A percentile compares a stretch with the other conserved stretches of the same genome.
phyloP scores from a whole-genome alignment of 2,888 invertebrate genomes.

The Andrena fulva region DNA sequence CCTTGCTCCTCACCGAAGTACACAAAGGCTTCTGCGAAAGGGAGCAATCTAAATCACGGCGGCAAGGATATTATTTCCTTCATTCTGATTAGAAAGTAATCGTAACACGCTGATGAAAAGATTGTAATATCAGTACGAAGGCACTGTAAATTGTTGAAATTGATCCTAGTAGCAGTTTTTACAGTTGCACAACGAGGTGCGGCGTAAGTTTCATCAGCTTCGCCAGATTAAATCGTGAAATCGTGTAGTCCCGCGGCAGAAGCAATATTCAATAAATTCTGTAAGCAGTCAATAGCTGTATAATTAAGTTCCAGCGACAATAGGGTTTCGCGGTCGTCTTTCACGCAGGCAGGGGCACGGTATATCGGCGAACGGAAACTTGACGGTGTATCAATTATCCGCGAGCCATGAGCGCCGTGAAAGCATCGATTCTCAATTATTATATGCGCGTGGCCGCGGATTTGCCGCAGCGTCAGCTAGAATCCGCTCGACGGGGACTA shows the following conservation, averaged over 20 bases:
- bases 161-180: not conserved
- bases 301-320: constrained; percentile 56
- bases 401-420: constrained; percentile 42
- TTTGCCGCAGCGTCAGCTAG: constrained; percentile 55
- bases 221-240: not conserved
- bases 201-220: not conserved
- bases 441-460: constrained; percentile 57
- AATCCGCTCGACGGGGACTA: constrained; percentile 36
- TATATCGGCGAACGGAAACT: constrained; percentile 54
- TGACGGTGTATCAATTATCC: constrained; percentile 68
- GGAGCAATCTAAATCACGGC: not conserved
- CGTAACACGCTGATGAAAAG: too few relatives aligned
- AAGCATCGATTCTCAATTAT: constrained; percentile 67
- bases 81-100: too few relatives aligned
- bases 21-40: not conserved
- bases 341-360: constrained; percentile 19
- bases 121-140: too few relatives aligned
- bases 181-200: not conserved
- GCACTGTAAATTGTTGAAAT: not conserved
- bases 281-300: constrained; percentile 35
- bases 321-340: constrained; percentile 39
- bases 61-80: too few relatives aligned
- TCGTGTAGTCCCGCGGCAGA: constrained; percentile 5
- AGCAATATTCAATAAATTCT: constrained; percentile 47
- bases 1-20: not conserved